Conservation (phyloP, 2,797 vertebrate species). For the Acanthornis magna region DNA sequence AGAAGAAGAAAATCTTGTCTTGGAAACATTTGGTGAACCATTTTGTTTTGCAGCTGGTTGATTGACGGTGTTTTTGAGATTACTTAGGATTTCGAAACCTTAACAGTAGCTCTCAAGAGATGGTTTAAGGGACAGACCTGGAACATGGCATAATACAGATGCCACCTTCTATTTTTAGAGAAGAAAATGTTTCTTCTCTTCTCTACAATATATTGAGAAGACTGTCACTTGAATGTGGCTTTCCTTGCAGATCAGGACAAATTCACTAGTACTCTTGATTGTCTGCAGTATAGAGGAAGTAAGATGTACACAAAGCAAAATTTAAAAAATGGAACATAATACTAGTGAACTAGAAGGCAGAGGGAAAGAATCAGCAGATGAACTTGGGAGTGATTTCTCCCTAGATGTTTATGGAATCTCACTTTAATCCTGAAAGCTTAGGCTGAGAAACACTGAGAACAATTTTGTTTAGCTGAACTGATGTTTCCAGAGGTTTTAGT, state of each 20-base stretch:
- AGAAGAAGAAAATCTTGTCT: not conserved
- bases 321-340: not conserved
- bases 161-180: not conserved
- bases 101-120: not conserved
- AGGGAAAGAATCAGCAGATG: not conserved
- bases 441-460: not conserved
- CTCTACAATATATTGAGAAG: not conserved
- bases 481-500: slow-evolving; percentile 15
- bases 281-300: not conserved
- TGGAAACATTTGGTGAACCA: not conserved
- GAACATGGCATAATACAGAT: not conserved
- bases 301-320: not conserved
- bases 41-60: not conserved
- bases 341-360: not conserved
- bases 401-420: not conserved
- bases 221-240: not conserved
- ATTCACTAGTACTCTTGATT: not conserved
- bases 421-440: not conserved
- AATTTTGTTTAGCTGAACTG: not conserved
- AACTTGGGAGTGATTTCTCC: not conserved
- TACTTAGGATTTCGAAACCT: not conserved
- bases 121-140: not conserved
- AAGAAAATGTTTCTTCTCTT: not conserved
- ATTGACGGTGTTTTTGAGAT: not conserved
- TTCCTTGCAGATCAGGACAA: not conserved